Base-by-base conservation (phyloP, 2,888 invertebrate genomes). In the Pinctada fucata region DNA sequence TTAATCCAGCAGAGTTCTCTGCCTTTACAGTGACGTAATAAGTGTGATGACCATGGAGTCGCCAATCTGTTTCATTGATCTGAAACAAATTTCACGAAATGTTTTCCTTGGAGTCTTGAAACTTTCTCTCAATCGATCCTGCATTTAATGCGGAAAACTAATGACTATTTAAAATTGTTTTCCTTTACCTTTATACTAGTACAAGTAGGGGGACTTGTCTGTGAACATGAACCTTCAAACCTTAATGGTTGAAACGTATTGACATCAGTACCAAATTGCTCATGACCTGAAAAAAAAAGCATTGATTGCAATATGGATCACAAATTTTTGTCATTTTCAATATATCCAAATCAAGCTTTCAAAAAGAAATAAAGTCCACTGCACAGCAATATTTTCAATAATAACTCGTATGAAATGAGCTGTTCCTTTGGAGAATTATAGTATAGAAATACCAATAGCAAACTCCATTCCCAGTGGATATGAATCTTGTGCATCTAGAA, bases 21-120 rank as follows among this genome's bases (percentile, higher is more conserved):
- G 81, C 85, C 68, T 82, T 84, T 10, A 85, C 58, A 1, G 84
- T 82, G 8, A 83, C 76, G 70, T 82, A 84, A 64, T 85, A 85
- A 1, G 72, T 74, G n/a, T 79, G 76, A 58, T 81, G 68, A 0
- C 81, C 83, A 71, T 85, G 83, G 2, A 85, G 64, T 48, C 64
- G 69, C 85, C 85, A 85, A 45, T 78, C 72, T 3, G 76, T 64
- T 4, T 75, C 72, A 47, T 51, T 47, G 5, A 75, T 48, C 13
- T 69, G 67, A 69, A 47, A 16, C 75, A 69, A 52, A 66, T 13
- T 10, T 10, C 8, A 58, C 31, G 31, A 31, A 31, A 31, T 31
- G 31, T 31, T 31, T 31, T 31, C 31, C 31, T 31, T 31, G 31
- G 31, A 31, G 31, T 31, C 31, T 31, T 31, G 31, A 31, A 31